Base-by-base conservation (phyloP, 2,113 vertebrate genomes). In the Takifugu bimaculatus region DNA sequence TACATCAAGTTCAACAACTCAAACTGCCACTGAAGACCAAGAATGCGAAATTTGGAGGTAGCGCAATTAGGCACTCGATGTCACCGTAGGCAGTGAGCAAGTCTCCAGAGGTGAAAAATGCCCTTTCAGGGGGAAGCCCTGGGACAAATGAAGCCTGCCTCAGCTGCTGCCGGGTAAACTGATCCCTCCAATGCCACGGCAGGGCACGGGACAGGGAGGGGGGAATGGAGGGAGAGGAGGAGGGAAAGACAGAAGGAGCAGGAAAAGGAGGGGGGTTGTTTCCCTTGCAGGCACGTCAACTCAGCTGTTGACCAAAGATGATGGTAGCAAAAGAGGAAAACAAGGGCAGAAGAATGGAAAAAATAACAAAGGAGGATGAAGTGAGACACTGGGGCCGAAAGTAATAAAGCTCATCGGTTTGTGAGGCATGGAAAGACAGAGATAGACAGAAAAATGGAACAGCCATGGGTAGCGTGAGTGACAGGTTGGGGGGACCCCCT, bases 131-230 rank as follows among this genome's bases (percentile, higher is more conserved):
- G 77, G 77, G 79, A 88, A 84, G 82, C 77, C 67, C 76, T 74
- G 72, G 73, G 80, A 88, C 73, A 80, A 84, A 80, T 79, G 81
- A 79, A 86, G 82, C 55, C 80, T 68, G 78, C 68, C 72, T 88
- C 88, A 89, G 86, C 86, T 87, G 85, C 86, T 84, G 80, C 60
- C 47, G 72, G 58, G 84, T 86, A 90, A 89, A 78, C 73, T 71
- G 86, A 88, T 88, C 72, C 69, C 54, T 62, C 69, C 77, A 69
- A 65, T 69, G 77, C 82, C 79, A 88, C 61, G 52, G 54, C 65
- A 72, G 78, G 74, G 77, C 66, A 78, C 75, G 68, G 68, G 63
- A 77, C 48, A 63, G 58, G 63, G 53, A 76, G 76, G 43, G 59
- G 72, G 69, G 55, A 67, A 68, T 28, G 64, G 57, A 70, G 56